These are phyloP conservation scores for Holacanthella duospinosa DNA, from an alignment of 2,888 invertebrate species.

Conservation along the genomic window DNA sequence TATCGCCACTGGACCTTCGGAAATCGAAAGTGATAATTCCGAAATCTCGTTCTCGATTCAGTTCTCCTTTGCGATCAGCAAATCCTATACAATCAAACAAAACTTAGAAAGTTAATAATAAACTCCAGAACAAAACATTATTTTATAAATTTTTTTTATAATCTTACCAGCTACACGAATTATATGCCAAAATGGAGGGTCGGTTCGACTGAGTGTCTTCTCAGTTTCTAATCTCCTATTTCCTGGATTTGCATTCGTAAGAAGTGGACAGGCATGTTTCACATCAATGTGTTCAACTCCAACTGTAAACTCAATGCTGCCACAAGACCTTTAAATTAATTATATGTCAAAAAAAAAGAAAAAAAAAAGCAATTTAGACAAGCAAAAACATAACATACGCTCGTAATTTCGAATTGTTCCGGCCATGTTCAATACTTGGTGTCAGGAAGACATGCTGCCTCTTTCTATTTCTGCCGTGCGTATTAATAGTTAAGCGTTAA, in stretches of 20 bases:
- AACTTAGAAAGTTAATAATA: background rate
- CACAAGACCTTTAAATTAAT: background rate
- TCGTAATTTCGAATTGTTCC: no score
- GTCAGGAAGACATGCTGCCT: no score
- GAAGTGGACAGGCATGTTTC: background rate
- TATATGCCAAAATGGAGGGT: no score
- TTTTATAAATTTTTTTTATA: background rate
- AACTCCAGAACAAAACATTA: background rate
- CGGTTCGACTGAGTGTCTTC: no score
- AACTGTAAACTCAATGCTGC: background rate
- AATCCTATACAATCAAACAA: slow-evolving; percentile 9
- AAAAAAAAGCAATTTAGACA: background rate
- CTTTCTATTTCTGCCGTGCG: no score
- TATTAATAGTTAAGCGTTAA: no score
- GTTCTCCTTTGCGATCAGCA: slow-evolving; percentile 8
- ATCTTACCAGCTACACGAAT: no score
- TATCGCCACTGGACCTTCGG: background rate
- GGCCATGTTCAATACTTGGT: no score
- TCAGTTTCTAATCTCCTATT: background rate
- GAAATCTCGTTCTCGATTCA: slow-evolving; percentile 14
- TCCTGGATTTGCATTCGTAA: background rate
- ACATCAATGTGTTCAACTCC: slow-evolving; percentile 4
- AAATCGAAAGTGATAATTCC: slow-evolving; percentile 8
- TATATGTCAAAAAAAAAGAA: background rate
- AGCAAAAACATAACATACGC: no score